A percentile compares a stretch with the other conserved stretches of the same genome.
phyloP scores from a whole-genome alignment of 2,888 invertebrate species.

The Ennomos erosarius region DNA sequence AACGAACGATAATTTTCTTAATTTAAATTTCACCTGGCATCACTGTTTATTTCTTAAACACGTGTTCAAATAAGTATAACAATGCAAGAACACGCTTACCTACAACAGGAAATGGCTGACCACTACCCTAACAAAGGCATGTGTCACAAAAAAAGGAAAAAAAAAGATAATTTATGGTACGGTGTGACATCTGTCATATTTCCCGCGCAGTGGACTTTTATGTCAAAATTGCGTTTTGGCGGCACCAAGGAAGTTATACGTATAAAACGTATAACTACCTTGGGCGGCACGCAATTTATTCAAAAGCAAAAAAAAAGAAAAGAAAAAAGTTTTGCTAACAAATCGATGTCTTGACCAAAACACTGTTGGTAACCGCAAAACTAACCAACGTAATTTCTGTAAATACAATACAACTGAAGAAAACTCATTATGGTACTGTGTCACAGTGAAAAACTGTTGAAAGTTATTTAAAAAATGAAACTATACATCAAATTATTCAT shows the following conservation, averaged over 20 bases:
- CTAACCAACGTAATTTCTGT: slow-evolving; percentile 58
- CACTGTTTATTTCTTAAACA: slow-evolving; percentile 52
- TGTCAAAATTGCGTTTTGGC: slow-evolving; percentile 35
- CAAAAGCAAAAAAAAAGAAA: slow-evolving; percentile 40
- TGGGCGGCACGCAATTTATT: slow-evolving; percentile 39
- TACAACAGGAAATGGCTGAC: slow-evolving; percentile 60
- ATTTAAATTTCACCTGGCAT: slow-evolving; percentile 48
- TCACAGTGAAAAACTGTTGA: slow-evolving; percentile 1
- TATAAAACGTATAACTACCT: too few relatives aligned
- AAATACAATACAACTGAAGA: slow-evolving; percentile 45
- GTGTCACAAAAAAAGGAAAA: slow-evolving; percentile 36
- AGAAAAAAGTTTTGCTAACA: slow-evolving; percentile 28
- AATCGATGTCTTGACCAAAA: slow-evolving; percentile 44
- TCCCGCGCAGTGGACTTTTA: slow-evolving; percentile 52
- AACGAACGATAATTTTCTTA: slow-evolving; percentile 12
- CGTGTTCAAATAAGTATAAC: slow-evolving; percentile 48
- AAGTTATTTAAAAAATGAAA: not conserved
- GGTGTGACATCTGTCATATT: slow-evolving; percentile 69
- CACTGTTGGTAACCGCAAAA: slow-evolving; percentile 68
- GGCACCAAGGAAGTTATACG: too few relatives aligned
- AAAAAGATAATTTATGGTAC: slow-evolving; percentile 51
- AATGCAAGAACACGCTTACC: slow-evolving; percentile 45
- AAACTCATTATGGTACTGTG: not conserved
- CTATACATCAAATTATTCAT: not conserved
- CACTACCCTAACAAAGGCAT: slow-evolving; percentile 41